A percentile compares a stretch with the other conserved stretches of the same genome.
Evolutionary conservation across 2,888 invertebrate genomes (phyloP).

Genomic region (Sarcophaga subvicina): DNA sequence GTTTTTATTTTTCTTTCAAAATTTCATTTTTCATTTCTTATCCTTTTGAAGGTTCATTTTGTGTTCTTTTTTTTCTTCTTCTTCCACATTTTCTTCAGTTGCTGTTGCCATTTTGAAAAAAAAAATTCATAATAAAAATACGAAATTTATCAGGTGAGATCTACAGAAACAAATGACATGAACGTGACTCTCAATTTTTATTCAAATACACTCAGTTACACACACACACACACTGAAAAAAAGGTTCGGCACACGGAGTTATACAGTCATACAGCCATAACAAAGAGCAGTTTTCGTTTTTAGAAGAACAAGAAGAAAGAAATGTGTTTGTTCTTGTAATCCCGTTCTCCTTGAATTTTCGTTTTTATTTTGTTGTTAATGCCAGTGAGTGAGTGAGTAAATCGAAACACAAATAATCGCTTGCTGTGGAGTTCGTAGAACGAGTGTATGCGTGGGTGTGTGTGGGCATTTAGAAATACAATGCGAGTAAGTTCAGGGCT

Average conservation of each 20-base stretch:
- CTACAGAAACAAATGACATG: constrained; percentile 75
- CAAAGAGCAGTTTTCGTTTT: too few species aligned
- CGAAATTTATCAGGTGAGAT: constrained; percentile 71
- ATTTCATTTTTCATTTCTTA: background rate
- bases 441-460: background rate
- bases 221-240: background rate
- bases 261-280: too few species aligned
- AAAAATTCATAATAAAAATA: constrained; percentile 56
- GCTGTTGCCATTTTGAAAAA: too few species aligned
- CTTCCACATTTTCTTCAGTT: background rate
- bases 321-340: background rate
- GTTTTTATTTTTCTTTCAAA: constrained; percentile 5
- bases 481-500: background rate
- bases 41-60: background rate
- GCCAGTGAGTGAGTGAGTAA: background rate
- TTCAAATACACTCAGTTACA: constrained; percentile 20
- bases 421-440: background rate
- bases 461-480: background rate
- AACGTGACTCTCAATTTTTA: constrained; percentile 76
- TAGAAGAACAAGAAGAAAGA: background rate
- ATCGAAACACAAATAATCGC: background rate
- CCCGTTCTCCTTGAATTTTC: background rate
- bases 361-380: background rate
- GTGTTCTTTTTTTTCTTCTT: background rate
- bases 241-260: background rate